A percentile compares a stretch with the other conserved stretches of the same genome.
These are phyloP conservation scores for Tenthredo livida DNA, from an alignment of 2,888 invertebrate genomes.

Conservation along the genomic window DNA sequence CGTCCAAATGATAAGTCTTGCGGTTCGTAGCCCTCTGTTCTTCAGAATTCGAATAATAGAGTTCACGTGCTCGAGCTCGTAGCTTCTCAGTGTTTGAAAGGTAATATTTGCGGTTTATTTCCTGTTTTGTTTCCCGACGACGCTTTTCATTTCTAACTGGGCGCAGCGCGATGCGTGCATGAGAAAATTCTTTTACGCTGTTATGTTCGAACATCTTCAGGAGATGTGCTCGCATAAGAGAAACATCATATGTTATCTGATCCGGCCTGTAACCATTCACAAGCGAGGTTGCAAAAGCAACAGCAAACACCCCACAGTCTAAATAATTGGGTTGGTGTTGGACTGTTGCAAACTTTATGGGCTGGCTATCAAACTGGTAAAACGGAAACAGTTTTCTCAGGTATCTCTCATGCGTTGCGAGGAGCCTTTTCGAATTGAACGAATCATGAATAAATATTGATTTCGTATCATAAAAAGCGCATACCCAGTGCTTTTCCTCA, in stretches of 20 bases:
- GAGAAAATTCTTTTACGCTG: not conserved
- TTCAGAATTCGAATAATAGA: no score
- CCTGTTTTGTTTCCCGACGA: no score
- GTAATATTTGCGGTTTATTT: no score
- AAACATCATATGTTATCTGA: not conserved
- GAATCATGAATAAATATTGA: not conserved
- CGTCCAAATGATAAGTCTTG: no score
- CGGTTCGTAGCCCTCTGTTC: no score
- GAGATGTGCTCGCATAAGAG: not conserved
- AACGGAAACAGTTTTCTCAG: not conserved
- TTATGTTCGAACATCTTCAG: not conserved
- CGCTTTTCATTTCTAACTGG: no score
- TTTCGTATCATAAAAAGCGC: conserved; percentile 45
- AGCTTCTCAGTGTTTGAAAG: no score
- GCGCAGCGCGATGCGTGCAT: no score
- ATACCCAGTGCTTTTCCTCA: conserved; percentile 44
- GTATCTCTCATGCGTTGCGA: not conserved
- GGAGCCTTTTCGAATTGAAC: not conserved
- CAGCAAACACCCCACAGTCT: not conserved
- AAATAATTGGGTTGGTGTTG: not conserved
- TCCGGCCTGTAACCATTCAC: not conserved
- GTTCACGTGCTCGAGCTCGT: no score
- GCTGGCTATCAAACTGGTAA: not conserved
- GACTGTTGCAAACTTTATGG: not conserved
- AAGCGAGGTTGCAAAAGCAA: not conserved